phyloP scores from a whole-genome alignment of 2,797 vertebrate genomes.

The Sebastes oblongus region DNA sequence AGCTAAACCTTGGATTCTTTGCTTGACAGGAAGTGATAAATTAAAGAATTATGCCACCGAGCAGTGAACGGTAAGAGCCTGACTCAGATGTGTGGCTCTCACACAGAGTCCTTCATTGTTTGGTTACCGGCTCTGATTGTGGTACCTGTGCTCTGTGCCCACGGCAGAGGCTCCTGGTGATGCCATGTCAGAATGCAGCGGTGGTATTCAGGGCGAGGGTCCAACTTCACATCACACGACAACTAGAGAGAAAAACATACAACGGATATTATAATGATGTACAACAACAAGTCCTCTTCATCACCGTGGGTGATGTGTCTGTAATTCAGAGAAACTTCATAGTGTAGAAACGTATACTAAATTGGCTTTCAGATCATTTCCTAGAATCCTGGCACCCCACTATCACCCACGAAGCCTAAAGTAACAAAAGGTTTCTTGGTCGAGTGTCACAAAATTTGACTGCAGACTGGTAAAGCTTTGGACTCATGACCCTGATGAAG shows the following conservation, averaged over 20 bases:
- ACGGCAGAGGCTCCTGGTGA: slow-evolving; percentile 99
- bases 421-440: not conserved
- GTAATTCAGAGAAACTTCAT: not conserved
- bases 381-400: not conserved
- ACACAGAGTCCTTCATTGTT: not conserved
- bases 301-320: not conserved
- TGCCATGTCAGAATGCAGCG: slow-evolving; percentile 99
- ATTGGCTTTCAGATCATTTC: not conserved
- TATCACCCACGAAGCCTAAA: not conserved
- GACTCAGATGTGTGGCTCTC: not conserved
- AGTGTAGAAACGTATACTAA: not conserved
- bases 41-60: not conserved
- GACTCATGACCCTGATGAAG: not conserved
- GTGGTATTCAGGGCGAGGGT: slow-evolving; percentile 98
- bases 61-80: not conserved
- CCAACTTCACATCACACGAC: slow-evolving; percentile 98
- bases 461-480: not conserved
- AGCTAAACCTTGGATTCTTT: not conserved
- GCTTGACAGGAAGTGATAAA: not conserved
- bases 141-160: slow-evolving; percentile 99
- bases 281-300: not conserved
- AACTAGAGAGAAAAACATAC: slow-evolving; percentile 81
- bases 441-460: not conserved
- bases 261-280: not conserved
- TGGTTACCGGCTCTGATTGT: not conserved